Percentiles rank a stretch among this genome's conserved stretches.
Evolutionary conservation across 2,888 invertebrate species (phyloP).

Genomic region (Aspidiotus destructor): DNA sequence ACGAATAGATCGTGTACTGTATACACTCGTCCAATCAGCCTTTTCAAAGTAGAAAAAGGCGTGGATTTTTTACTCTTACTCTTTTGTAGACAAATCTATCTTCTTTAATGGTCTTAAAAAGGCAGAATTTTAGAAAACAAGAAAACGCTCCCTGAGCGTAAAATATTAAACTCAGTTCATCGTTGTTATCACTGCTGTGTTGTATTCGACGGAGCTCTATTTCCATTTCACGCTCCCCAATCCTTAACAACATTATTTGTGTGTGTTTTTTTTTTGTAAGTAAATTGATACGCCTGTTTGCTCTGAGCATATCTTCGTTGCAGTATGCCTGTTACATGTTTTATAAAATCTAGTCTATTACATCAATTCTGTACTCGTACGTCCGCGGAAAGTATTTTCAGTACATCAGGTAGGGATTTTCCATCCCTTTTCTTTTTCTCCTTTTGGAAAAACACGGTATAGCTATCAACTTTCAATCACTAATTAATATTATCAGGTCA

Average conservation of each 20-base stretch:
- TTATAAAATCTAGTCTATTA: too few species aligned
- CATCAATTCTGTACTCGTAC: too few species aligned
- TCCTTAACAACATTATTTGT: neutral
- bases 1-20: neutral
- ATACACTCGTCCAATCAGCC: conserved; percentile 23
- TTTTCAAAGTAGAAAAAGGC: conserved; percentile 33
- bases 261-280: neutral
- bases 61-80: conserved; percentile 24
- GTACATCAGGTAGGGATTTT: too few species aligned
- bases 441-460: too few species aligned
- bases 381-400: too few species aligned
- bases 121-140: conserved; percentile 15
- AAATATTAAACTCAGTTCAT: neutral
- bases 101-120: conserved; percentile 22
- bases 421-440: too few species aligned
- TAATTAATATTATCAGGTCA: conserved; percentile 29
- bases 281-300: neutral
- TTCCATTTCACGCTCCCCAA: neutral
- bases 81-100: conserved; percentile 27
- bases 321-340: too few species aligned
- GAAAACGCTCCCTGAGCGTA: neutral
- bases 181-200: neutral
- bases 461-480: conserved; percentile 24
- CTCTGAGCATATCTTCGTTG: neutral
- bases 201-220: neutral